Conservation (phyloP, 1,140 invertebrate genomes). For the Nymphalis io region DNA sequence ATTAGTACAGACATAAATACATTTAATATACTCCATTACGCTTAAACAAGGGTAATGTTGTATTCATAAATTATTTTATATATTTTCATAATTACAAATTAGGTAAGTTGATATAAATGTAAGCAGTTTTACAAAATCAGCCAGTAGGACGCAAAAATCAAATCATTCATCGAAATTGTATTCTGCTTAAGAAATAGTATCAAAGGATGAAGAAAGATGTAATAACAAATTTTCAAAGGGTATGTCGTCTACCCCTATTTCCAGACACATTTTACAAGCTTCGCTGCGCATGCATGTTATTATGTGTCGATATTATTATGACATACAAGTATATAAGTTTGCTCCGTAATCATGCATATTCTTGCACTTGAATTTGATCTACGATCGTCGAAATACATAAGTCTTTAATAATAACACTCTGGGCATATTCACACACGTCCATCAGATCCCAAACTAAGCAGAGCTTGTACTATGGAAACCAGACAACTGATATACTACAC, state of each 20-base stretch:
- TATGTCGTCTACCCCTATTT: constrained; percentile 1
- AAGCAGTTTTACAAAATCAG: neutral
- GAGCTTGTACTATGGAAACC: too few species aligned
- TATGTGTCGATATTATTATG: constrained; percentile 1
- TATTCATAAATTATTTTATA: too few species aligned
- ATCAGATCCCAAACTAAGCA: too few species aligned
- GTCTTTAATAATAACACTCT: too few species aligned
- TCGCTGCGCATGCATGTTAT: neutral
- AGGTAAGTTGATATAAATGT: neutral
- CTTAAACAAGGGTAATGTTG: too few species aligned
- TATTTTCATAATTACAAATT: too few species aligned
- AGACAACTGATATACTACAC: too few species aligned
- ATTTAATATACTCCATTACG: too few species aligned
- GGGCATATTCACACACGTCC: too few species aligned
- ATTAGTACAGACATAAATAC: too few species aligned
- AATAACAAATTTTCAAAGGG: constrained; percentile 19
- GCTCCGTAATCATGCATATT: neutral
- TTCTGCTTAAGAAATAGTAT: neutral
- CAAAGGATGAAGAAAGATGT: constrained; percentile 9
- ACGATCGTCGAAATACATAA: neutral
- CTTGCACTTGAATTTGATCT: neutral
- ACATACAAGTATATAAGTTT: neutral
- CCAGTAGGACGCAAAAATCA: neutral
- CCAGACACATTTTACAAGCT: constrained; percentile 20
- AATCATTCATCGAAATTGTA: constrained; percentile 3